phyloP scores from a whole-genome alignment of 2,888 invertebrate genomes.

The Cryptophagus acutangulus region DNA sequence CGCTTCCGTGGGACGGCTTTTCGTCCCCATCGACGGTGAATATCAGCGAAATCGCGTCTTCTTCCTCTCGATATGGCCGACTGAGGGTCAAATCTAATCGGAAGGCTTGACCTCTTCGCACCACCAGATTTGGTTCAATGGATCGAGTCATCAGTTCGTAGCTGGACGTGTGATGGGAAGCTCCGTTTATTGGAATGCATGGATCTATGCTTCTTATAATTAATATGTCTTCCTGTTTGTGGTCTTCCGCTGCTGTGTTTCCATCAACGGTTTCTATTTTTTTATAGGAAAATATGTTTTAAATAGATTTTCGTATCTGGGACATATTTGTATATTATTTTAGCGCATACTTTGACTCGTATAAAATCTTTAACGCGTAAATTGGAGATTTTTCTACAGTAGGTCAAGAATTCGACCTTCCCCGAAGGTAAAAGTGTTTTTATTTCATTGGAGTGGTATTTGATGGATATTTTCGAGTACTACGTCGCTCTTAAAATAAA shows the following conservation, averaged over 20 bases:
- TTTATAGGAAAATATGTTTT: too few relatives aligned
- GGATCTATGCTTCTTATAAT: conserved; percentile 70
- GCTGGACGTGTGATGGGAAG: conserved; percentile 70
- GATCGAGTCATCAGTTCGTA: conserved; percentile 67
- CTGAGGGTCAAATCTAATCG: conserved; percentile 66
- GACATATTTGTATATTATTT: too few relatives aligned
- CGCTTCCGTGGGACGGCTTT: conserved; percentile 75
- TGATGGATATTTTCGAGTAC: too few relatives aligned
- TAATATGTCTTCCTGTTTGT: conserved; percentile 50
- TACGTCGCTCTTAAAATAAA: too few relatives aligned
- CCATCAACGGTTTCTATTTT: too few relatives aligned
- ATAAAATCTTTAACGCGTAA: too few relatives aligned
- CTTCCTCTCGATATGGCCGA: conserved; percentile 65
- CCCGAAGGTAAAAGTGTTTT: too few relatives aligned
- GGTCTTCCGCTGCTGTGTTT: neutral
- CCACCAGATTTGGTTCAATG: conserved; percentile 59
- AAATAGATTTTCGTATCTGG: too few relatives aligned
- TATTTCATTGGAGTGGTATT: too few relatives aligned
- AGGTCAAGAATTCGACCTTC: too few relatives aligned
- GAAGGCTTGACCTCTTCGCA: conserved; percentile 81
- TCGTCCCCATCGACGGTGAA: conserved; percentile 75
- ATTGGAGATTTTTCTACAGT: too few relatives aligned
- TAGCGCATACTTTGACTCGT: too few relatives aligned
- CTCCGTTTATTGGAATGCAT: conserved; percentile 68
- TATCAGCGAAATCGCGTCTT: conserved; percentile 78